Evolutionary conservation across 2,797 vertebrate genomes (phyloP), one percentile per base, ranked within the genome.

Genomic region (Oceanodroma leucorhoa): DNA sequence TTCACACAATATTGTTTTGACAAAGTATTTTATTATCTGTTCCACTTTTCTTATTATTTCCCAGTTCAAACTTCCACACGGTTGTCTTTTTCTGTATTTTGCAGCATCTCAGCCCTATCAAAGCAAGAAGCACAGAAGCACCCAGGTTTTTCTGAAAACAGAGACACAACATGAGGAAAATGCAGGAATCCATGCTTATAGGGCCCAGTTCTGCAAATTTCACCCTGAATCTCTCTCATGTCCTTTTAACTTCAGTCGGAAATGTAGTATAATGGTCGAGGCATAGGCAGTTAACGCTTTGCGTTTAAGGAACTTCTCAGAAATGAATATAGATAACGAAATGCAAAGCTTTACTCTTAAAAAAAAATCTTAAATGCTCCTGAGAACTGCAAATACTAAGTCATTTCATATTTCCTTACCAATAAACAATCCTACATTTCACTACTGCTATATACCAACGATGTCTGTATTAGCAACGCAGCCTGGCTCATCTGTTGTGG

Each of bases 401-500:
- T 38, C 36, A 67, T 36, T 86, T 72, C 43, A 12, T 15, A 40
- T 76, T 86, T 64, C 51, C 77, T 62, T 21, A 16, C 91, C 91
- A 41, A 38, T 45, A 48, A 91, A 30, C 69, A 66, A 83, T 14
- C 21, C 77, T 40, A 24, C 19, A 5, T 30, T 32, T 32, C 84
- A 15, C 57, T 4, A 10, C 65, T 48, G 70, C 89, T 94, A 14
- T 83, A 65, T 32, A 61, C 60, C 89, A 70, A 1, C 81, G 32
- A 23, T 1, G n/a, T 69, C 93, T 81, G 84, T 61, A 79, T 86
- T 83, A 87, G 71, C 79, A n/a, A 36, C 1, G 1, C 0, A 24
- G 83, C 83, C 69, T 45, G 46, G 86, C 72, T 96, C 94, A 87
- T 87, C 94, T 61, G 60, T 3, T 62, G 83, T 45, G 53, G 61